Base-by-base conservation (phyloP, 2,113 vertebrate genomes). In the Empidonax traillii region DNA sequence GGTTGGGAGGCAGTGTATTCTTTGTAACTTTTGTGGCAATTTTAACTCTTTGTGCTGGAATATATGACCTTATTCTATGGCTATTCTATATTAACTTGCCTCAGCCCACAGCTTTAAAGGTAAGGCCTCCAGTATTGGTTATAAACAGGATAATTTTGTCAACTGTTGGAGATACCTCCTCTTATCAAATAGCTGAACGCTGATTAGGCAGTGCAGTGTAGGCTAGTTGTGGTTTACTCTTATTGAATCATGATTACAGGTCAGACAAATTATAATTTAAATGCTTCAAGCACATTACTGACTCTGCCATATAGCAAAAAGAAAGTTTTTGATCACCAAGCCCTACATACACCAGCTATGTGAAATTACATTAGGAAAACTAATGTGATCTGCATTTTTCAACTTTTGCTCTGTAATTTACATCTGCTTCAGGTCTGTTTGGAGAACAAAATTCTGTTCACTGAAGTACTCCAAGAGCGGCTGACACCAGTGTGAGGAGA, bases 181-280 rank as follows among this genome's bases (percentile, higher is more conserved):
- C 43, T 90, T 96, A 92, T 84, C 93, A 87, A 84, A 93, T 52
- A 94, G 66, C 63, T 92, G 76, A 91, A 79, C 87, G 89, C 89
- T 93, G 73, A 93, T 87, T 41, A 94, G 61, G 80, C 91, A 96
- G 33, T 81, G 58, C 52, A 78, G 73, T 67, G 73, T 84, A 89
- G 94, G 76, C 76, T 86, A 63, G 52, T 75, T 94, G 84, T 74
- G 56, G 80, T 89, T 95, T 84, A n/a, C 53, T 44, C 31, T 65
- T 89, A 85, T 16, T 91, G 69, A 93, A 73, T 28, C 63, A 46
- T 91, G 90, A 94, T 94, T 95, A 93, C 49, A 85, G 87, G 58
- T 94, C 53, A 95, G 78, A 33, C 39, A n/a, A 95, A 90, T 89
- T 78, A 56, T 75, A 78, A 82, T 75, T 67, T 91, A 91, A 85